These are phyloP conservation scores for Florisuga fusca DNA, from an alignment of 2,797 vertebrate genomes.

Conservation along the genomic window DNA sequence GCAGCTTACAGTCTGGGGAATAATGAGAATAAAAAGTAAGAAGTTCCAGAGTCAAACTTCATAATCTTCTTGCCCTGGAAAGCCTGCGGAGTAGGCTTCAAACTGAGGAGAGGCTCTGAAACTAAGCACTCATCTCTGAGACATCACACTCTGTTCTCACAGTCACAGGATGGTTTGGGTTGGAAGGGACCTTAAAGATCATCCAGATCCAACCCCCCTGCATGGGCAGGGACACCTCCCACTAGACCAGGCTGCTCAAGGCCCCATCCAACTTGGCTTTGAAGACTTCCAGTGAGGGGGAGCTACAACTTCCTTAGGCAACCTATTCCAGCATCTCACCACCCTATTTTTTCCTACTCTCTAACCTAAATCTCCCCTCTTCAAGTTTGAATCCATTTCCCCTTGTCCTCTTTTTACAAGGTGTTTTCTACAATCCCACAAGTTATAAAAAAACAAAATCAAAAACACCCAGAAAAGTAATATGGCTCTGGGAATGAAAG, in stretches of 20 bases:
- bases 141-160: background rate
- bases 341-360: too few species aligned
- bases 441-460: background rate
- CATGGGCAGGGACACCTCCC: too few species aligned
- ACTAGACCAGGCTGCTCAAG: too few species aligned
- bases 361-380: too few species aligned
- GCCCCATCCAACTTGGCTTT: too few species aligned
- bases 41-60: background rate
- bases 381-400: too few species aligned
- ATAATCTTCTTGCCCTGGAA: background rate
- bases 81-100: background rate
- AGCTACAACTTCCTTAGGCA: too few species aligned
- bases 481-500: background rate
- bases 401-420: background rate
- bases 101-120: background rate
- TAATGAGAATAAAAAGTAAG: background rate
- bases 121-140: background rate
- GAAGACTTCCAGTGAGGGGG: too few species aligned
- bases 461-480: background rate
- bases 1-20: background rate
- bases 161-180: too few species aligned
- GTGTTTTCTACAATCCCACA: background rate
- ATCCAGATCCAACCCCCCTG: too few species aligned
- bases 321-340: too few species aligned
- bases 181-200: too few species aligned